Evolutionary conservation across 2,888 invertebrate genomes (phyloP).

Genomic region (Aricia artaxerxes): DNA sequence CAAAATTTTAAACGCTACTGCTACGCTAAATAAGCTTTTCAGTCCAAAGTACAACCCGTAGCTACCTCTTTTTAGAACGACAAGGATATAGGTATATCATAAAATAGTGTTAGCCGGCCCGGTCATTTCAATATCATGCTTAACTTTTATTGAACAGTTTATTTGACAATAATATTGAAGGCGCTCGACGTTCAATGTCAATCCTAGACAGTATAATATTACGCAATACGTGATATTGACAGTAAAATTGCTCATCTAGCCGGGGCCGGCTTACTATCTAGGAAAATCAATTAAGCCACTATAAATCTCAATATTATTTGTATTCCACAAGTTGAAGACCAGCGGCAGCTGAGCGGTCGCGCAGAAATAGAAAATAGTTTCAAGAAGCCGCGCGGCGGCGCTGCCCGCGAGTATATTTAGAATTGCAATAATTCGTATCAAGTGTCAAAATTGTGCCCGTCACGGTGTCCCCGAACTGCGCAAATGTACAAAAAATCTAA

Average conservation of each 20-base stretch:
- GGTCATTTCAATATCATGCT: no score
- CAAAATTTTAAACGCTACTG: no score
- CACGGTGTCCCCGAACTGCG: slow-evolving; percentile 11
- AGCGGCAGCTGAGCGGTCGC: slow-evolving; percentile 72
- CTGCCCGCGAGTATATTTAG: slow-evolving; percentile 47
- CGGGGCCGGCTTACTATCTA: background rate
- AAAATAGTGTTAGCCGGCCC: no score
- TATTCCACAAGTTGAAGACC: slow-evolving; percentile 57
- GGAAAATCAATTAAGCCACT: background rate
- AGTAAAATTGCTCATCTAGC: no score
- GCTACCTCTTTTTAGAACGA: no score
- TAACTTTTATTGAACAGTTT: no score
- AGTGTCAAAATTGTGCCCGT: slow-evolving; percentile 18
- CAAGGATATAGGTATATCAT: no score
- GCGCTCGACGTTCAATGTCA: no score
- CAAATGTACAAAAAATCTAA: background rate
- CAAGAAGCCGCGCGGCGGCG: slow-evolving; percentile 60
- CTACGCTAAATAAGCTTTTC: no score
- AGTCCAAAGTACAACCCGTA: no score
- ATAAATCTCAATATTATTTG: slow-evolving; percentile 23
- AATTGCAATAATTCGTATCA: slow-evolving; percentile 13
- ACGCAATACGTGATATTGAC: no score
- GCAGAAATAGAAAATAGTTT: slow-evolving; percentile 80
- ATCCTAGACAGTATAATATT: background rate
- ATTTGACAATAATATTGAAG: no score